Conservation (phyloP, 1,140 invertebrate species). For the Drosophila grimshawi region DNA sequence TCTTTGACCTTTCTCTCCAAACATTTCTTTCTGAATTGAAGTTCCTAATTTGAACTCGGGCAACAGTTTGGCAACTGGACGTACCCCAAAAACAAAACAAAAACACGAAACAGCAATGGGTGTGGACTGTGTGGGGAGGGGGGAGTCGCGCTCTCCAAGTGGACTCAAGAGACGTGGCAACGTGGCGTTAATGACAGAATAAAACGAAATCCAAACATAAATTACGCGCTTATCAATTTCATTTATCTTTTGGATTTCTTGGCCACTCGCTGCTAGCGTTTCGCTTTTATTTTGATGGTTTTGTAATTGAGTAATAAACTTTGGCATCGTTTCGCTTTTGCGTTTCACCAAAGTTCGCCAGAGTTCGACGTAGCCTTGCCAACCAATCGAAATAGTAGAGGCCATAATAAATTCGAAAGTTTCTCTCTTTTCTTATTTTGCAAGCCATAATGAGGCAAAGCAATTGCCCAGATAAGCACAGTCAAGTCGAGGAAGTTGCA, state of each 20-base stretch:
- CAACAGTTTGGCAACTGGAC: slow-evolving; percentile 33
- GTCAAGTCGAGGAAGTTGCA: slow-evolving; percentile 16
- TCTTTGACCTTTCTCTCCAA: too few species aligned
- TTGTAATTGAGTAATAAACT: slow-evolving; percentile 84
- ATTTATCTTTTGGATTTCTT: slow-evolving; percentile 82
- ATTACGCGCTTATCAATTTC: slow-evolving; percentile 84
- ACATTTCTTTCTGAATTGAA: neutral
- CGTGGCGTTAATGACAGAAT: slow-evolving; percentile 81
- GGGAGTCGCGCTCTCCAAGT: neutral
- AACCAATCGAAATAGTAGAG: slow-evolving; percentile 12
- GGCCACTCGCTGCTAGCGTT: slow-evolving; percentile 53
- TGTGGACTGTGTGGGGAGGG: neutral
- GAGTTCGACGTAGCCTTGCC: slow-evolving; percentile 1
- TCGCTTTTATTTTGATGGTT: slow-evolving; percentile 78
- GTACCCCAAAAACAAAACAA: slow-evolving; percentile 23
- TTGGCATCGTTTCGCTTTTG: slow-evolving; percentile 53
- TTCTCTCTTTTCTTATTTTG: slow-evolving; percentile 19
- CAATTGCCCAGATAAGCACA: slow-evolving; percentile 34
- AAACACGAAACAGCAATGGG: slow-evolving; percentile 15
- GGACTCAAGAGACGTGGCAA: slow-evolving; percentile 47
- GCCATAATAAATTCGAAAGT: slow-evolving; percentile 72
- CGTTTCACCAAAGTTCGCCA: slow-evolving; percentile 56
- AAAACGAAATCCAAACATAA: slow-evolving; percentile 84
- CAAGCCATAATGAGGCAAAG: slow-evolving; percentile 48
- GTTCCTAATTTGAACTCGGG: neutral